phyloP scores from a whole-genome alignment of 2,888 invertebrate species.

The Apeira syringaria region DNA sequence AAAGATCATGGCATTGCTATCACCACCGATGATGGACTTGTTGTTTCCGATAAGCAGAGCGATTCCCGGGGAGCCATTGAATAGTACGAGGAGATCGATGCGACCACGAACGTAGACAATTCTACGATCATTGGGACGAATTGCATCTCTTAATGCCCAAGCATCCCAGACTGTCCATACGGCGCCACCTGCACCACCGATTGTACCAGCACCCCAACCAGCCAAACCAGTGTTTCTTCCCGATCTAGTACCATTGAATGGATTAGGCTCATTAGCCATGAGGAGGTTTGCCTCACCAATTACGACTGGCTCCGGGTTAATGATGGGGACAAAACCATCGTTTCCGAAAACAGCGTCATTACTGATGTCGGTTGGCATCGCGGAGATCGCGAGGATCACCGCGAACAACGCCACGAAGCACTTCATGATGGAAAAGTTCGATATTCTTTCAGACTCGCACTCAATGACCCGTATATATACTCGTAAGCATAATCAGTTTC shows the following conservation, averaged over 20 bases:
- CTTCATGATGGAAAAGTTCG: slow-evolving; percentile 7
- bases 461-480: neutral
- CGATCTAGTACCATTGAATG: neutral
- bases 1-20: slow-evolving; percentile 14
- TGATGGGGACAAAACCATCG: neutral
- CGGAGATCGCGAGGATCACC: slow-evolving; percentile 7
- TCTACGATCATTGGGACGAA: slow-evolving; percentile 3
- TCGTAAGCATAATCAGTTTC: too few species aligned
- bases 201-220: slow-evolving; percentile 2
- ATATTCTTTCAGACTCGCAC: neutral
- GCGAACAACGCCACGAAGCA: slow-evolving; percentile 8
- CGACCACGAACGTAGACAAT: slow-evolving; percentile 20
- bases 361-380: slow-evolving; percentile 5
- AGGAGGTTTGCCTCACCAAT: neutral
- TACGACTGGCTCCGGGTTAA: neutral
- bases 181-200: slow-evolving; percentile 18
- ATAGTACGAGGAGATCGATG: slow-evolving; percentile 19
- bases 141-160: slow-evolving; percentile 17
- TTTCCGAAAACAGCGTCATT: neutral
- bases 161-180: slow-evolving; percentile 26
- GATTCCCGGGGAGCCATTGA: slow-evolving; percentile 18
- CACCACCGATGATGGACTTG: slow-evolving; percentile 18
- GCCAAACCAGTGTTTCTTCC: slow-evolving; percentile 5
- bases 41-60: slow-evolving; percentile 3
- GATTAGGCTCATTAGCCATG: neutral